Base-by-base conservation (phyloP, 2,113 vertebrate genomes). In the Hemicordylus capensis region DNA sequence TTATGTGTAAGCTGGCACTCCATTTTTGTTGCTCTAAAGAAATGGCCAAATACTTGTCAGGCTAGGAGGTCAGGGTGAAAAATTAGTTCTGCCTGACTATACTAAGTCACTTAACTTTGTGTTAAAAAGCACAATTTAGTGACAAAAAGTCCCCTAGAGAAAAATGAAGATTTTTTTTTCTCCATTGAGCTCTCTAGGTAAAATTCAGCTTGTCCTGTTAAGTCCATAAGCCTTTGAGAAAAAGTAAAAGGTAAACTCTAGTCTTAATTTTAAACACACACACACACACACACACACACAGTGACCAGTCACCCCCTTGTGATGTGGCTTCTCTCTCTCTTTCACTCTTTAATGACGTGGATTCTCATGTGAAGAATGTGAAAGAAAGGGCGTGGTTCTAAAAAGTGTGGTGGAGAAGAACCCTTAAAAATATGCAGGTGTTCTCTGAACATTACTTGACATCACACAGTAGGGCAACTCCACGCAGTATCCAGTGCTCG, bases 381-480 rank as follows among this genome's bases (percentile, higher is more conserved):
- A 85, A 11, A 28, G 73, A 63, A 78, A 15, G 72, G 56, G 39
- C 2, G 28, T 0, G 75, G 39, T 3, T 39, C 20, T 48, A n/a
- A 64, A 77, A 59, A 7, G 19, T 10, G 37, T 66, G 59, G 31
- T 39, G 31, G 28, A 22, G 67, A 48, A 66, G 59, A 58, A 22
- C 37, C 17, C 24, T 24, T 34, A 17, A 31, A 54, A 31, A 22
- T 37, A 76, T 78, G 64, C n/a, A 34, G 20, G 19, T 58, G 6
- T 0, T 24, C 48, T 63, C 78, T 81, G 0, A 64, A 46, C 1
- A 1, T 97, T 94, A 99, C 82, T 98, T 99, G 87, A 99, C 96
- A 26, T 99, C 98, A 93, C 98, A 99, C 44, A 99, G 96, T 78
- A 99, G 97, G 0, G 98, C 98, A 3, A 99, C 98, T 0, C 98